Evolutionary conservation across 2,888 invertebrate genomes (phyloP), one percentile per base, ranked within the genome.

Genomic region (Erebia ligea): DNA sequence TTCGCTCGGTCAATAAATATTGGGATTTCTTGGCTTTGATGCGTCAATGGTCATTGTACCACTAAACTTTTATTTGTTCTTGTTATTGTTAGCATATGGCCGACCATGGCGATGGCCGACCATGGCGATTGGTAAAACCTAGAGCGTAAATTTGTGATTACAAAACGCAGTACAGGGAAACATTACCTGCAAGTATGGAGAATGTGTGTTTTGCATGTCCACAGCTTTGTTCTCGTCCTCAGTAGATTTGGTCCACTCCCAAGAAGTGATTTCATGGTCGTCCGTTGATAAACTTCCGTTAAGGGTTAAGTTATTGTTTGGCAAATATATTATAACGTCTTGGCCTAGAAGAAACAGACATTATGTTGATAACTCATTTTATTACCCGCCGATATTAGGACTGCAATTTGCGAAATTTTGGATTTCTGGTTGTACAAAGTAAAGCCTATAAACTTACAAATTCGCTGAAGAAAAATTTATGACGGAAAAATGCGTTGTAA

Each of bases 201-300:
- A 98, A 80, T 98, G 95, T 0, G 98, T 98, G 78, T 98, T 97
- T 94, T 98, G 98, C 98, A 98, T 98, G 83, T 98, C 98, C 11
- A 98, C 98, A 0, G 98, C 98, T 84, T 98, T 97, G 77, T 97
- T 96, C 76, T 97, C 96, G 82, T 97, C 97, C 63, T 96, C 96
- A 0, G 96, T 95, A 65, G 97, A 96, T 85, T 98, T 98, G 0
- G 98, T 98, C 99, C 99, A 99, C 86, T 98, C 98, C 97, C 98
- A 99, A 34, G 96, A 97, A 0, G 95, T 96, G 79, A 99, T 98
- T 78, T 97, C 98, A 81, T 98, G 97, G 88, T 99, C 99, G 83
- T 99, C 99, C 0, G 97, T 97, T 74, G 98, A 98, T 72, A 96
- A 93, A 79, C 97, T 98, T 5, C 98, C 99, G 86, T 98, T 98